Evolutionary conservation across 2,113 vertebrate species (phyloP), one percentile per base, ranked within the genome.

Genomic region (Meriones unguiculatus): DNA sequence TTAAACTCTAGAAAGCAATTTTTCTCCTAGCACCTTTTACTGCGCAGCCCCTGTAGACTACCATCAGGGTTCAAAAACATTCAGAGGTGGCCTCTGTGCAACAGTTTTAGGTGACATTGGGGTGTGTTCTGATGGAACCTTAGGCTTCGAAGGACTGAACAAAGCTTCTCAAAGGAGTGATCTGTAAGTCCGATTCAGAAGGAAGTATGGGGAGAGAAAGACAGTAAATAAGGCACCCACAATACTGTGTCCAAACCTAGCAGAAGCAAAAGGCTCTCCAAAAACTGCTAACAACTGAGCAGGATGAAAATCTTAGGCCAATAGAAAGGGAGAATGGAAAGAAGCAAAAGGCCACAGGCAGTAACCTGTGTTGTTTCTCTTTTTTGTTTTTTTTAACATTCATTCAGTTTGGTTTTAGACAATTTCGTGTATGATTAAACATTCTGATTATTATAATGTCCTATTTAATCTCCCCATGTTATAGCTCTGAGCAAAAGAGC

Each of bases 1-100:
- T 92, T 92, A 96, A 85, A n/a, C 76, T 65, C 80, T 82, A 75
- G 69, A 35, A 95, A 93, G 50, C 81, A 95, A 67, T 52, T 75
- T 12, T 20, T 70, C 59, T 84, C 32, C 94, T 95, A 94, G 77
- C 87, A 32, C 41, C 41, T 41, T 41, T 92, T 91, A 87, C 59
- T 88, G 17, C 64, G 80, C 93, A 81, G 73, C 59, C 54, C 87
- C 41, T 30, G 35, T 0, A 30, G 86, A 73, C 86, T 85, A 17
- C n/a, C 46, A 46, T 38, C 32, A 72, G 70, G 14, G 25, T 89
- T 96, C 80, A 94, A 76, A 96, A 94, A 89, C 50, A 92, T 82
- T 80, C 35, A 50, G 13, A 62, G 50, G 90, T 91, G 30, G 25
- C 78, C 15, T 89, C 67, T 59, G 41, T 57, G 30, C 87, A 50